These are phyloP conservation scores for Drosophila picticornis DNA, from an alignment of 2,888 invertebrate genomes.

Conservation along the genomic window DNA sequence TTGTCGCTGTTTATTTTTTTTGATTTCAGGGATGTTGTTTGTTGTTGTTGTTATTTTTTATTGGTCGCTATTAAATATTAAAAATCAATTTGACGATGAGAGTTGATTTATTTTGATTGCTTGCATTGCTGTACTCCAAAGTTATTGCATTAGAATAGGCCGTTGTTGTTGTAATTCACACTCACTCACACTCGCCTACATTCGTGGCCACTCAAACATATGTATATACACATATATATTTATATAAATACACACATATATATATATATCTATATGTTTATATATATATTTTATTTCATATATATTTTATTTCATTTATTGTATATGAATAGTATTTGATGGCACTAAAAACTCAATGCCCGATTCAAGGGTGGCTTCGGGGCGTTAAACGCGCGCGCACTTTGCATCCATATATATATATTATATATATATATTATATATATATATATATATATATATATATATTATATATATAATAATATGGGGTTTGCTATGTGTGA, in stretches of 20 bases:
- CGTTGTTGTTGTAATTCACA: conserved; percentile 38
- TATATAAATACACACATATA: conserved; percentile 11
- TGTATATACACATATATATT: conserved; percentile 29
- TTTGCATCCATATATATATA: conserved; percentile 55
- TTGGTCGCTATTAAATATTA: conserved; percentile 50
- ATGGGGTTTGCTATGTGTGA: conserved; percentile 58
- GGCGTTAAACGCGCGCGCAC: conserved; percentile 74
- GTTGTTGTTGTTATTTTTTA: conserved; percentile 29
- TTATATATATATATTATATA: conserved; percentile 42
- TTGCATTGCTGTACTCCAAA: conserved; percentile 18
- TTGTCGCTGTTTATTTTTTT: background rate
- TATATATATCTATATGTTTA: conserved; percentile 27
- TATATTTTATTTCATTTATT: conserved; percentile 68
- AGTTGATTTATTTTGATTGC: conserved; percentile 33
- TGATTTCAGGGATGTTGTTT: conserved; percentile 10
- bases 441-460: conserved; percentile 50
- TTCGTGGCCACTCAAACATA: conserved; percentile 26
- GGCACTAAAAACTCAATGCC: conserved; percentile 59
- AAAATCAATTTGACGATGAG: conserved; percentile 51
- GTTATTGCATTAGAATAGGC: conserved; percentile 37
- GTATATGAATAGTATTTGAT: conserved; percentile 75
- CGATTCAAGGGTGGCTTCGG: conserved; percentile 49
- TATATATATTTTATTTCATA: conserved; percentile 68
- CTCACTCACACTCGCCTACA: conserved; percentile 38
- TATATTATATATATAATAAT: conserved; percentile 78